Evolutionary conservation across 2,888 invertebrate species (phyloP).

Genomic region (Eremobia ochroleuca): DNA sequence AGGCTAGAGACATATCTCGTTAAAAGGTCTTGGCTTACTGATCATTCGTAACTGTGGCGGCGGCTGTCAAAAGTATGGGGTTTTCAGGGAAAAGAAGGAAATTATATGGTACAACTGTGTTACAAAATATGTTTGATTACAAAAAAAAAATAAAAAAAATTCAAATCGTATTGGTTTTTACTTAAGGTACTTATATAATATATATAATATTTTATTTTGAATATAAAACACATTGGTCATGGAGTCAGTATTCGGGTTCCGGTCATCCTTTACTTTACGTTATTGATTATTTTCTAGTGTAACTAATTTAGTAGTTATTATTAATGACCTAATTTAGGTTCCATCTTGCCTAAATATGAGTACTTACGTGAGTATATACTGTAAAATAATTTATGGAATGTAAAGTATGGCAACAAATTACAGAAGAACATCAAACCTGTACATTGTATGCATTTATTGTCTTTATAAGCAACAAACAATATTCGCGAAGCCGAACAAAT

Average conservation of each 20-base stretch:
- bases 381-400: not conserved
- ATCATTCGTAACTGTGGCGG: not conserved
- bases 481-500: constrained; percentile 5
- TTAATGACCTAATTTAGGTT: not conserved
- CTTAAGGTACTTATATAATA: not conserved
- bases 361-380: not conserved
- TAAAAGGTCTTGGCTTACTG: not conserved
- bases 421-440: not conserved
- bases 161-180: not conserved
- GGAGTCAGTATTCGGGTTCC: too few species aligned
- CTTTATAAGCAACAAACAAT: not conserved
- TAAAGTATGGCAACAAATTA: not conserved
- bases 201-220: not conserved
- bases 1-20: not conserved
- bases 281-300: not conserved
- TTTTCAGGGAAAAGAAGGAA: not conserved
- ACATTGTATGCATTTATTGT: not conserved
- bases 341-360: not conserved
- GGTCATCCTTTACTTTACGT: not conserved
- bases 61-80: not conserved
- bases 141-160: not conserved
- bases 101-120: not conserved
- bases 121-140: too few species aligned
- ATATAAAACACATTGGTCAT: too few species aligned
- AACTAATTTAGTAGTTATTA: too few species aligned